phyloP scores from a whole-genome alignment of 2,113 vertebrate genomes.

The Thymallus thymallus region DNA sequence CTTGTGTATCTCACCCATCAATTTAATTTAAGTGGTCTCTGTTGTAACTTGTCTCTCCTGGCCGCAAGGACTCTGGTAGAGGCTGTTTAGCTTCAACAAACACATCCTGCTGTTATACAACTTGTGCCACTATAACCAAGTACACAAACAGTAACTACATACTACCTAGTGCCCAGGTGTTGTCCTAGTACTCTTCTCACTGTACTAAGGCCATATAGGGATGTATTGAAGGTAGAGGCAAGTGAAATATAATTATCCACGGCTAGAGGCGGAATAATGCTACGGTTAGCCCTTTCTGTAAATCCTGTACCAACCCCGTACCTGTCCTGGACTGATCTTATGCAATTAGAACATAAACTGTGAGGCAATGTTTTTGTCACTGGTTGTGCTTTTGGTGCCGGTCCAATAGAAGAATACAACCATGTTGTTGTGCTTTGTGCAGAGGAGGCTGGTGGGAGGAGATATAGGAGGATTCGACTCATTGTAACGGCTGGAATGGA shows the following conservation, averaged over 20 bases:
- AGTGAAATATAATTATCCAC: not conserved
- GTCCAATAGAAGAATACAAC: no score
- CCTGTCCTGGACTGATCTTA: no score
- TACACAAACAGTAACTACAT: not conserved
- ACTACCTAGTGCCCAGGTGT: not conserved
- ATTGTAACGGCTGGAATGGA: no score
- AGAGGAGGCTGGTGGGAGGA: no score
- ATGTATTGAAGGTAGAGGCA: not conserved
- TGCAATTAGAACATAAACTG: no score
- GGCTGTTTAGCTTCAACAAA: slow-evolving; percentile 41
- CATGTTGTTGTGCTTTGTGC: no score
- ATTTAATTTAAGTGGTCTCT: slow-evolving; percentile 51
- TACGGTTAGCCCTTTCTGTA: no score
- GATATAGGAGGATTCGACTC: no score
- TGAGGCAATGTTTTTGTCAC: no score
- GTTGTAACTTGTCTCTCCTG: slow-evolving; percentile 61
- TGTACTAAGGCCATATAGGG: not conserved
- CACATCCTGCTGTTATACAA: slow-evolving; percentile 32
- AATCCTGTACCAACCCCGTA: no score
- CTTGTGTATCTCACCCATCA: slow-evolving; percentile 52
- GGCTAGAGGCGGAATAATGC: no score
- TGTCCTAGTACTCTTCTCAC: not conserved
- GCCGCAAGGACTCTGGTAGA: slow-evolving; percentile 37
- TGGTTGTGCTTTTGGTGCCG: no score
- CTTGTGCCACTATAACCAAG: slow-evolving; percentile 20